Conservation (phyloP, 2,113 vertebrate genomes). For the Gadus macrocephalus region DNA sequence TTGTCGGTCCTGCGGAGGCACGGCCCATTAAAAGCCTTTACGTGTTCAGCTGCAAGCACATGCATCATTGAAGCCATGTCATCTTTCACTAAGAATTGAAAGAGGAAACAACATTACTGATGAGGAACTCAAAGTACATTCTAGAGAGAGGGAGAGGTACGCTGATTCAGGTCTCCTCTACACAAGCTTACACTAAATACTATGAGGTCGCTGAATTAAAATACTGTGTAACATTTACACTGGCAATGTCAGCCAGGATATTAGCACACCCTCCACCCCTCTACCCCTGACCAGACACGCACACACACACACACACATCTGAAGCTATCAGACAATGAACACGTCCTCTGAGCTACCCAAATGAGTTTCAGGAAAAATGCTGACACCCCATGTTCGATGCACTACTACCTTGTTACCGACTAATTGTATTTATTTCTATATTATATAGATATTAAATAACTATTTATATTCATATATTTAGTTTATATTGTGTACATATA, state of each 20-base stretch:
- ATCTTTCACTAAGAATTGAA: constrained; percentile 60
- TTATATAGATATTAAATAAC: not conserved
- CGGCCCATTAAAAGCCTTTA: constrained; percentile 68
- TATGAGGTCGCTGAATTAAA: constrained; percentile 20
- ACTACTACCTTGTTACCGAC: too few relatives aligned
- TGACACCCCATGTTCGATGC: constrained; percentile 40
- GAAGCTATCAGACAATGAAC: constrained; percentile 56
- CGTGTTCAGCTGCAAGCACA: constrained; percentile 58
- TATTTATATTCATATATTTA: not conserved
- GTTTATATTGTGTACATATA: too few relatives aligned
- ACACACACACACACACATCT: not conserved
- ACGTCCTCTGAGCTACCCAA: constrained; percentile 43
- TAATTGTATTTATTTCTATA: not conserved
- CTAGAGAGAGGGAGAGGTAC: not conserved
- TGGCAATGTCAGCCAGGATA: constrained; percentile 24
- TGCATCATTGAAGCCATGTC: constrained; percentile 55
- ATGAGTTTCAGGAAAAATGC: constrained; percentile 36
- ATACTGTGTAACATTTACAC: constrained; percentile 11
- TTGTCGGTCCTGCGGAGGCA: constrained; percentile 5
- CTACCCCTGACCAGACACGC: not conserved
- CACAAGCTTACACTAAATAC: not conserved
- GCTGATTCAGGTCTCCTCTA: constrained; percentile 1
- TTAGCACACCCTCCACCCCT: not conserved
- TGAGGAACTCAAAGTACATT: constrained; percentile 21
- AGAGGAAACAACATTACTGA: constrained; percentile 34